Evolutionary conservation across 2,113 vertebrate genomes (phyloP).

Genomic region (Tychaedon coryphoeus): DNA sequence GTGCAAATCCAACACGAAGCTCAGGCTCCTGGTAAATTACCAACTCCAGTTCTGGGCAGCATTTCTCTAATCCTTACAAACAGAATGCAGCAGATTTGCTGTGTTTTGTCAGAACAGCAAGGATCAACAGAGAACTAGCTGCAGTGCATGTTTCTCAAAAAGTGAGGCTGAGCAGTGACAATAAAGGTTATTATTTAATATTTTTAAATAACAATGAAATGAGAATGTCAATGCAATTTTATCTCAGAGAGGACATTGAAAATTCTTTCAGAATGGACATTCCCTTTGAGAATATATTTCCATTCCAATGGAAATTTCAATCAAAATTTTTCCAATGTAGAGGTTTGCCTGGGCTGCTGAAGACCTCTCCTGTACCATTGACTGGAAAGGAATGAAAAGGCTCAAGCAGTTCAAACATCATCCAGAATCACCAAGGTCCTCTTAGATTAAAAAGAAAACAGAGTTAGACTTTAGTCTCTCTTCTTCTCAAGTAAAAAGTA

Average conservation of each 20-base stretch:
- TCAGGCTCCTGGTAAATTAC: conserved; percentile 20
- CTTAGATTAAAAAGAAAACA: not conserved
- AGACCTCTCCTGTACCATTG: accelerated
- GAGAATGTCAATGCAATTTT: not conserved
- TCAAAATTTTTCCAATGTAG: not conserved
- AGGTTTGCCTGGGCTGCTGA: not conserved
- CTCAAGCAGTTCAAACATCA: not conserved
- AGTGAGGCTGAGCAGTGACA: not conserved
- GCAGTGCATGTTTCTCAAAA: not conserved
- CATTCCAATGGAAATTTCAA: not conserved
- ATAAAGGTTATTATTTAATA: not conserved
- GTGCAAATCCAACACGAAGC: not conserved
- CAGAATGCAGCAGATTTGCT: not conserved
- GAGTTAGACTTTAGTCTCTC: not conserved
- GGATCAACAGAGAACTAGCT: not conserved
- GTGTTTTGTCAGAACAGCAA: conserved; percentile 42
- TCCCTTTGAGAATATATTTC: not conserved
- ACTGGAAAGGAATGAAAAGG: not conserved
- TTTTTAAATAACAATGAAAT: not conserved
- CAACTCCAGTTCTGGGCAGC: not conserved
- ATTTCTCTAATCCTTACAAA: not conserved
- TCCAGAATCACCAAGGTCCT: not conserved
- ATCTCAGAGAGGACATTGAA: not conserved
- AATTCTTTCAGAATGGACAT: not conserved
- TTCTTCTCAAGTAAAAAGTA: not conserved